Evolutionary conservation across 2,797 vertebrate genomes (phyloP).

Genomic region (Danio aesculapii): DNA sequence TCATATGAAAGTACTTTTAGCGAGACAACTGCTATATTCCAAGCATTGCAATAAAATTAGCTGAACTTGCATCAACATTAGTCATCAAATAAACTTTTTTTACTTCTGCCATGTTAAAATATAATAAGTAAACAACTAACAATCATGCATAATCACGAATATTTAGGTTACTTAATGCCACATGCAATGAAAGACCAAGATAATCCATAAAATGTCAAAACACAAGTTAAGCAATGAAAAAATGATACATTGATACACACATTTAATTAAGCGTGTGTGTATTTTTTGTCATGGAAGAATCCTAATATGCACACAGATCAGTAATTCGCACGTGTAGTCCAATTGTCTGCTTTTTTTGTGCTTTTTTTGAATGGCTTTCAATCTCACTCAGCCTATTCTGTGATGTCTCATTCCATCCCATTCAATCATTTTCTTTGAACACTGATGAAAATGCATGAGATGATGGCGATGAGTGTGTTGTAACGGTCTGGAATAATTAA

Average conservation of each 20-base stretch:
- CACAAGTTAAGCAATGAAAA: neutral
- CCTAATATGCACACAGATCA: slow-evolving; percentile 23
- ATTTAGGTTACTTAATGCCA: too few relatives aligned
- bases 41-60: too few relatives aligned
- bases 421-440: slow-evolving; percentile 61
- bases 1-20: neutral
- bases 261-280: neutral
- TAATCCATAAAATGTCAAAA: neutral
- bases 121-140: neutral
- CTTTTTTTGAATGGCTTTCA: slow-evolving; percentile 35
- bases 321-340: slow-evolving; percentile 25
- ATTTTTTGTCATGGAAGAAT: neutral
- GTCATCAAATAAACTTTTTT: neutral
- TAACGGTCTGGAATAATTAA: slow-evolving; percentile 58
- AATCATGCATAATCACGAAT: neutral
- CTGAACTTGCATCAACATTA: neutral
- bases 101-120: neutral
- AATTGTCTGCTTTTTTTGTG: neutral
- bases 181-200: neutral
- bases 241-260: neutral
- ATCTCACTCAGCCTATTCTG: slow-evolving; percentile 37
- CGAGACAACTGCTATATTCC: too few relatives aligned
- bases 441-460: slow-evolving; percentile 59
- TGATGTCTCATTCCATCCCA: slow-evolving; percentile 46
- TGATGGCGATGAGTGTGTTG: slow-evolving; percentile 54